Evolutionary conservation across 2,113 vertebrate genomes (phyloP).

Genomic region (Oostethus manadensis): DNA sequence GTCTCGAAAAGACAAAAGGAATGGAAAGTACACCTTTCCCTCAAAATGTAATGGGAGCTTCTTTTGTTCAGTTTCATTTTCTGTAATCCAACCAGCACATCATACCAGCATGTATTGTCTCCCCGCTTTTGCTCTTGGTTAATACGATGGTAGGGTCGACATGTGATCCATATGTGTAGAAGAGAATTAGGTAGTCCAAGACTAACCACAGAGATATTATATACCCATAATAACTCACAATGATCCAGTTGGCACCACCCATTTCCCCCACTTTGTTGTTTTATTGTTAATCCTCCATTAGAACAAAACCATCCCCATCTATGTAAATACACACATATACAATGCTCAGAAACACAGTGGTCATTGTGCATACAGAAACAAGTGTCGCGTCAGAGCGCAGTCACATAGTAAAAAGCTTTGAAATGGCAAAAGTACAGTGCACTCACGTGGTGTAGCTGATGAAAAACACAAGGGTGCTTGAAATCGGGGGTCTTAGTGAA

Average conservation of each 20-base stretch:
- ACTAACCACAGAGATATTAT: conserved; percentile 25
- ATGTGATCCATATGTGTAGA: conserved; percentile 19
- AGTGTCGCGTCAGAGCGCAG: conserved; percentile 26
- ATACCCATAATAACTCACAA: no score
- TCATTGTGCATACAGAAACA: conserved; percentile 66
- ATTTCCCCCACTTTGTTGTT: conserved; percentile 38
- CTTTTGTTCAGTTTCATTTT: background rate
- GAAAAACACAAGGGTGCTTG: conserved; percentile 26
- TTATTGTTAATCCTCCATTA: conserved; percentile 59
- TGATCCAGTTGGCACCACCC: conserved; percentile 22
- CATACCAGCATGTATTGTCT: no score
- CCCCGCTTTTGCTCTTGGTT: background rate
- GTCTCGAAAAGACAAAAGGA: no score
- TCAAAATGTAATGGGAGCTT: no score
- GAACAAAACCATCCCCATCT: conserved; percentile 31
- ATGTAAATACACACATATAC: conserved; percentile 57
- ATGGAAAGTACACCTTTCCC: no score
- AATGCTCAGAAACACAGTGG: conserved; percentile 71
- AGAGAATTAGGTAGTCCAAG: conserved; percentile 28
- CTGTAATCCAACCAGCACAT: background rate
- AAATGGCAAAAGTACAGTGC: conserved; percentile 64
- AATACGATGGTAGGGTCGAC: background rate
- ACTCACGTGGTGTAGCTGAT: conserved; percentile 39
- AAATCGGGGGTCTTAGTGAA: conserved; percentile 22
- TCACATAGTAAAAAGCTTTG: conserved; percentile 42